Evolutionary conservation across 2,888 invertebrate species (phyloP).

Genomic region (Lissonota sp.): DNA sequence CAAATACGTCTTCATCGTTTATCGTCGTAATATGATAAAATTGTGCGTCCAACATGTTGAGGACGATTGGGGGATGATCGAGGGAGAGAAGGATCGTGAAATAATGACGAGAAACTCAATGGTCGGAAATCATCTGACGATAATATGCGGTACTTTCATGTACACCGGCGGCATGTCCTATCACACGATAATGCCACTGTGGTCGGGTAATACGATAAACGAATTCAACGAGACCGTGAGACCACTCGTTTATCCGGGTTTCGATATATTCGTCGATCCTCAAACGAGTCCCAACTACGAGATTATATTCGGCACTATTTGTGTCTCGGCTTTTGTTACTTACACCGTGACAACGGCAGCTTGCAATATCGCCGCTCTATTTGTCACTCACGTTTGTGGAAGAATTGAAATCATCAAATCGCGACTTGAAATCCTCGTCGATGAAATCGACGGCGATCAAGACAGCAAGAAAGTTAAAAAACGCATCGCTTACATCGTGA

Average conservation of each 20-base stretch:
- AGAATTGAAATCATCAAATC: constrained; percentile 67
- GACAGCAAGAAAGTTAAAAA: neutral
- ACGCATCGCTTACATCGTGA: constrained; percentile 17
- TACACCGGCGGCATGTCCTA: constrained; percentile 65
- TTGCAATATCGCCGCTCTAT: constrained; percentile 66
- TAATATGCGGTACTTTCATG: constrained; percentile 71
- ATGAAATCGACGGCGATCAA: constrained; percentile 9
- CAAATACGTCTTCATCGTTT: constrained; percentile 54
- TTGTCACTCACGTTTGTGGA: constrained; percentile 69
- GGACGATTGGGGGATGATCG: constrained; percentile 67
- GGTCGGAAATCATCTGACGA: constrained; percentile 47
- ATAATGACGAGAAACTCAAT: constrained; percentile 57
- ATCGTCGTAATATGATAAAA: constrained; percentile 49
- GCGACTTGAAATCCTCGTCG: constrained; percentile 51
- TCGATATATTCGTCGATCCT: constrained; percentile 66
- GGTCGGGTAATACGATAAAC: constrained; percentile 32
- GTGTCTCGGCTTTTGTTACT: constrained; percentile 58
- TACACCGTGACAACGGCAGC: constrained; percentile 63
- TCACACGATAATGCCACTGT: constrained; percentile 58
- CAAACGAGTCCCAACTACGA: constrained; percentile 64
- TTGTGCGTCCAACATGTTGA: constrained; percentile 61
- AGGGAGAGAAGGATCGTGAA: constrained; percentile 50
- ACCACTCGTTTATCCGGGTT: constrained; percentile 67
- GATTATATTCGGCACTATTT: constrained; percentile 66
- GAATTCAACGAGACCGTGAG: constrained; percentile 33